A percentile compares a stretch with the other conserved stretches of the same genome.
These are phyloP conservation scores for Diorhabda elongata DNA, from an alignment of 1,140 invertebrate genomes.

Conservation along the genomic window DNA sequence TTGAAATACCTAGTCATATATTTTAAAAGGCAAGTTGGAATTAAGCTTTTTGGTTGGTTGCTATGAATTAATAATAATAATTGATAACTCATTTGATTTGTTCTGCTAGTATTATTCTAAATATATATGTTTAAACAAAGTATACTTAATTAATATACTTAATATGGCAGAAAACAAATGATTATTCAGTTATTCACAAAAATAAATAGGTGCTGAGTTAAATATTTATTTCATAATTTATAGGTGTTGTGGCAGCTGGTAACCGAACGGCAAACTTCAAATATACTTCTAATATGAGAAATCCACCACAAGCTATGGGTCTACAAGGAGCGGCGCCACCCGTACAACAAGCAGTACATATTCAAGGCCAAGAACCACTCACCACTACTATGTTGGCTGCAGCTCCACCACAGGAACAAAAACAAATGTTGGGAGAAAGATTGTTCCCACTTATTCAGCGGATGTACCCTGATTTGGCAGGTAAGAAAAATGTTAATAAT, in stretches of 20 bases:
- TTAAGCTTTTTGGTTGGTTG: too few relatives aligned
- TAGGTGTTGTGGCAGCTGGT: conserved; percentile 58
- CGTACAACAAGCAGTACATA: conserved; percentile 67
- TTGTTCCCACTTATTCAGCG: conserved; percentile 94
- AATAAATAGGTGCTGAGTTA: too few relatives aligned
- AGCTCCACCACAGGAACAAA: conserved; percentile 92
- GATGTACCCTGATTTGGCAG: conserved; percentile 90
- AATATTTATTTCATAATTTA: too few relatives aligned
- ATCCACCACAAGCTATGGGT: conserved; percentile 64
- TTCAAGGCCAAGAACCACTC: conserved; percentile 91
- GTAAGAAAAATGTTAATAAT: conserved; percentile 41
- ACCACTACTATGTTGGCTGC: conserved; percentile 94
- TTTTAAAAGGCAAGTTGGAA: too few relatives aligned
- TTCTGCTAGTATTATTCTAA: too few relatives aligned
- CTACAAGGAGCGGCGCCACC: conserved; percentile 53
- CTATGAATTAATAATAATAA: too few relatives aligned
- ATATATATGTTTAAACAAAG: too few relatives aligned
- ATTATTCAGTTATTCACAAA: too few relatives aligned
- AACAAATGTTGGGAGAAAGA: conserved; percentile 97
- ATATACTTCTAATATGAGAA: conserved; percentile 79
- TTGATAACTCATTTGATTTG: too few relatives aligned
- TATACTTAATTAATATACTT: too few relatives aligned
- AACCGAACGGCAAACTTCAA: conserved; percentile 75
- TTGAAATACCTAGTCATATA: too few relatives aligned
- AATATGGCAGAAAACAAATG: too few relatives aligned